Percentiles rank a stretch among this genome's conserved stretches.
These are phyloP conservation scores for Strix occidentalis DNA, from an alignment of 2,797 vertebrate species.

Conservation along the genomic window DNA sequence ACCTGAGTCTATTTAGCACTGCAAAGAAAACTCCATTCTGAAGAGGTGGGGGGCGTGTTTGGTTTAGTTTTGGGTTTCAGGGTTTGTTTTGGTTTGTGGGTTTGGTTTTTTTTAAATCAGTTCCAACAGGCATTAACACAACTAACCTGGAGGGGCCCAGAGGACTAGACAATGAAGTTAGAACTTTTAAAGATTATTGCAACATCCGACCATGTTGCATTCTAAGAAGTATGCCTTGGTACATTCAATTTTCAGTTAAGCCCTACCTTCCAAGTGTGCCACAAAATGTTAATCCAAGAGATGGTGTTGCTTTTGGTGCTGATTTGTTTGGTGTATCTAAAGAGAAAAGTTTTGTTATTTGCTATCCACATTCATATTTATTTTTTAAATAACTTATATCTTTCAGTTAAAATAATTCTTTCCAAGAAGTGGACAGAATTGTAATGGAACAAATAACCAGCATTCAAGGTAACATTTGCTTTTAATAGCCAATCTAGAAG, in stretches of 20 bases:
- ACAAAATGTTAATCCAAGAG: constrained; percentile 70
- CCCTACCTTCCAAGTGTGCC: constrained; percentile 68
- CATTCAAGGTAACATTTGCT: neutral
- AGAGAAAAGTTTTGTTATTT: neutral
- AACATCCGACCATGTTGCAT: neutral
- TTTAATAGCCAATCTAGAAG: neutral
- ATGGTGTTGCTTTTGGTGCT: constrained; percentile 55
- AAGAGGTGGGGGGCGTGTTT: neutral
- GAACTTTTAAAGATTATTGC: neutral
- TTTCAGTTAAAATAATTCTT: neutral
- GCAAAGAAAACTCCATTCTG: neutral
- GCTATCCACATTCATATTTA: neutral
- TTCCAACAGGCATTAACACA: neutral
- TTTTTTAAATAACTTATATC: neutral
- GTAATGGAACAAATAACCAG: neutral
- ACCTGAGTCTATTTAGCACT: neutral
- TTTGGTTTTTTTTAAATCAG: neutral
- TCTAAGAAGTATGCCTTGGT: neutral
- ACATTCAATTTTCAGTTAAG: neutral
- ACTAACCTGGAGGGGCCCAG: neutral
- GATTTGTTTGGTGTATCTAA: constrained; percentile 60
- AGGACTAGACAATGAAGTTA: neutral
- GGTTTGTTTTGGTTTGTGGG: neutral
- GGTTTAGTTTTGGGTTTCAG: neutral
- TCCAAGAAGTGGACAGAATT: neutral